Evolutionary conservation across 2,797 vertebrate genomes (phyloP), one percentile per base, ranked within the genome.

Genomic region (Luscinia megarhynchos): DNA sequence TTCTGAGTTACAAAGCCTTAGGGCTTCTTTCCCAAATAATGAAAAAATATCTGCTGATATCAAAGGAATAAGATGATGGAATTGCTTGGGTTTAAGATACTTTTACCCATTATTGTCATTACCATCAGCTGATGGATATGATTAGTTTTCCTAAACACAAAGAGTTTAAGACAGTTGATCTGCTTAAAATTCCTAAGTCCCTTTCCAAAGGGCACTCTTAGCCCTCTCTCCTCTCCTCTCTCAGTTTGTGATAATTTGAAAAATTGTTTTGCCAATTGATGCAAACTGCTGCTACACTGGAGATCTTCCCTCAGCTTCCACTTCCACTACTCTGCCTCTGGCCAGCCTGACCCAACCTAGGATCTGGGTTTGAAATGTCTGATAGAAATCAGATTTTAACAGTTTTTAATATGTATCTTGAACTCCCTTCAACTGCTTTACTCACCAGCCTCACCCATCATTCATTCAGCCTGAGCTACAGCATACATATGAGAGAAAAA

Each of bases 251-350:
- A 46, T 50, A 62, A 22, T 70, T 48, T 55, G 14, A 78, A 45
- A 5, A 48, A 5, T 4, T 1, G 22, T 73, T 69, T 66, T 32
- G 7, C 26, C 36, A 59, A 0, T 45, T 55, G 11, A 51, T 76
- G 32, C 45, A 76, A 83, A 72, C 34, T 66, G 59, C 43, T 73
- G 55, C 38, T 43, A 21, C 0, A 0, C 38, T 75, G 0, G 0
- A 32, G 32, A 63, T 27, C 57, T 61, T 81, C 30, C 40, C 29
- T 36, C 46, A 61, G 24, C 20, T 50, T 46, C 12, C 21, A 17
- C 6, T 78, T 73, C 45, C 32, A 40, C n/a, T 38, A 6, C 17
- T 75, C 6, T 10, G 26, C 51, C 32, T 73, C 36, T 63, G 21
- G 40, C 32, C 38, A 50, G 11, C 0, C 0, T 57, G 40, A 50